Evolutionary conservation across 2,888 invertebrate genomes (phyloP), one percentile per base, ranked within the genome.

Genomic region (Hypomecis punctinalis): DNA sequence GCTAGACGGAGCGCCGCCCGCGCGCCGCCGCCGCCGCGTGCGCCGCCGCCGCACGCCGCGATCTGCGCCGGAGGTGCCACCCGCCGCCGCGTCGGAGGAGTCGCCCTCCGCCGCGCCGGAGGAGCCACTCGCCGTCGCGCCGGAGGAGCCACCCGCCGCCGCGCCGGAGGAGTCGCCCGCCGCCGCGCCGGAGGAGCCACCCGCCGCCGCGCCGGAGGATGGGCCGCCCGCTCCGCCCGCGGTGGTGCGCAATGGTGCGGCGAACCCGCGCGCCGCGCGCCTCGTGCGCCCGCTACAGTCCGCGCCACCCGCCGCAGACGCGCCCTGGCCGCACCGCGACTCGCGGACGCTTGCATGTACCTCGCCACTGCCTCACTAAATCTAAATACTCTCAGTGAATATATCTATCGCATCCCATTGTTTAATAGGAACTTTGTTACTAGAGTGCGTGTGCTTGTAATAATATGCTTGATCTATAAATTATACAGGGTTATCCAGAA

Each of bases 1-100:
- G 67, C 69, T 76, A n/a, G 75, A 69, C 36, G 67, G 56, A 63
- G 23, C 47, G 51, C 6, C 48, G 36, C n/a, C 46, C 37, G 55
- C 39, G 42, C 66, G 47, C 10, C 63, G 57, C 43, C 61, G 57
- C 47, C 66, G 61, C 56, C 59, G 39, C 58, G 40, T 11, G 39
- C 52, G 51, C 52, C 47, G 36, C 51, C 46, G 60, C 13, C 47
- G 48, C 45, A 59, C 52, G 56, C 35, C 52, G 37, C 63, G 9
- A 13, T 46, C 36, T 49, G 8, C 43, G 45, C 33, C 45, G 45
- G 39, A 45, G 52, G 48, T 42, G 39, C 59, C 43, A 55, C 47
- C 40, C 45, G 7, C 40, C 23, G n/a, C 2, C 8, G 45, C 35
- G 37, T 6, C 43, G 42, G 42, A 0, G 42, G 10, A 33, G 47